Conservation (phyloP, 2,113 vertebrate genomes). For the Corynorhinus townsendii region DNA sequence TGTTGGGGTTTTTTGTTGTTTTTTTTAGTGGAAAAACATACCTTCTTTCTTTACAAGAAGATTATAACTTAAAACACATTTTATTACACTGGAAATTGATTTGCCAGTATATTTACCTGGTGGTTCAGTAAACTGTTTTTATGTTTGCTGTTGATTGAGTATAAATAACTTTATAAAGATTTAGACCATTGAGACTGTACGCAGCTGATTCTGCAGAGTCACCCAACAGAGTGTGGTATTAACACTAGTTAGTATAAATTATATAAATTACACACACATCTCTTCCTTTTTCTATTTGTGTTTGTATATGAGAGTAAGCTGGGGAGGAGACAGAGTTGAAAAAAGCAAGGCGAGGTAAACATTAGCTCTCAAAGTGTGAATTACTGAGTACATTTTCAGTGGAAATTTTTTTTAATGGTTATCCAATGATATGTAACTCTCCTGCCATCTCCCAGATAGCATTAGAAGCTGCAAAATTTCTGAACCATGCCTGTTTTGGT, state of each 20-base stretch:
- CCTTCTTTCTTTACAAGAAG: not conserved
- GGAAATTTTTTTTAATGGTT: not conserved
- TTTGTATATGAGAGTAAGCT: not conserved
- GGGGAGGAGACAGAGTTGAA: not conserved
- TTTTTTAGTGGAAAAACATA: not conserved
- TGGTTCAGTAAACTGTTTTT: not conserved
- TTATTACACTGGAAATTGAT: not conserved
- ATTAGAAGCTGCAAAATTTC: not conserved
- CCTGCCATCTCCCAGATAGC: too few relatives aligned
- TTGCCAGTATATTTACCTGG: not conserved
- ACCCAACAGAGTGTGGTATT: not conserved
- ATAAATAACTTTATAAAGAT: not conserved
- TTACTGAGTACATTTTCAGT: not conserved
- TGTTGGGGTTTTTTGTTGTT: not conserved
- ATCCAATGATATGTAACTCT: not conserved
- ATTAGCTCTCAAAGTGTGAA: not conserved
- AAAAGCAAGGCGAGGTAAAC: not conserved
- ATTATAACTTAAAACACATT: not conserved
- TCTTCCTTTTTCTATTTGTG: not conserved
- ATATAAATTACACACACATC: too few relatives aligned
- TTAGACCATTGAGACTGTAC: not conserved
- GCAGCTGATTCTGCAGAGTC: not conserved
- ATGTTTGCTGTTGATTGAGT: not conserved
- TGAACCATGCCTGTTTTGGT: not conserved
- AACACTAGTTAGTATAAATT: not conserved